Evolutionary conservation across 2,113 vertebrate species (phyloP).

Genomic region (Corythoichthys intestinalis): DNA sequence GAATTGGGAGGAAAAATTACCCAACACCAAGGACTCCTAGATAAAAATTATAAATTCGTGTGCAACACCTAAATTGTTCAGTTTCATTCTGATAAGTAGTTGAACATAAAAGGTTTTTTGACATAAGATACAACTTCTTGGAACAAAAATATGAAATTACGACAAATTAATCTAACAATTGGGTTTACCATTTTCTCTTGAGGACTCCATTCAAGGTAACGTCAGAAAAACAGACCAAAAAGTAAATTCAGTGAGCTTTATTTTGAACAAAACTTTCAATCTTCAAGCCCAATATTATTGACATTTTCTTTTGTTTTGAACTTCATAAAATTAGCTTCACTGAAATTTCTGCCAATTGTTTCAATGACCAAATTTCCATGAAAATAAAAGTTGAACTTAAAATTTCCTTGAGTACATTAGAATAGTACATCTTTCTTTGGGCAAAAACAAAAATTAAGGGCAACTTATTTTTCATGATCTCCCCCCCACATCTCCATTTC

Average conservation of each 20-base stretch:
- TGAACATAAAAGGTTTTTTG: no score
- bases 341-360: slow-evolving; percentile 68
- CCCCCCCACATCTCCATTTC: slow-evolving; percentile 15
- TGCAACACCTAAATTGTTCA: no score
- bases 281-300: slow-evolving; percentile 50
- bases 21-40: no score
- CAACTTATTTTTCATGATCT: slow-evolving; percentile 23
- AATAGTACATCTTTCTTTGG: slow-evolving; percentile 36
- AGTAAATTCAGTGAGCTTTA: slow-evolving; percentile 79
- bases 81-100: no score
- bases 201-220: background rate
- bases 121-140: no score
- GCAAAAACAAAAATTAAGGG: slow-evolving; percentile 54
- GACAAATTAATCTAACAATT: no score
- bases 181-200: no score
- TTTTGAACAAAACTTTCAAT: slow-evolving; percentile 66
- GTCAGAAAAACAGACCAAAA: background rate
- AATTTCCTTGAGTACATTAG: slow-evolving; percentile 40
- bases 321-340: slow-evolving; percentile 66
- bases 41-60: no score
- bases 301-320: slow-evolving; percentile 41
- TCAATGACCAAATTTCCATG: slow-evolving; percentile 42
- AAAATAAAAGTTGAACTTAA: slow-evolving; percentile 44
- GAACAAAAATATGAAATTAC: no score
- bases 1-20: no score